A percentile compares a stretch with the other conserved stretches of the same genome.
Conservation (phyloP, 1,140 invertebrate genomes). For the Caenorhabditis latens region DNA sequence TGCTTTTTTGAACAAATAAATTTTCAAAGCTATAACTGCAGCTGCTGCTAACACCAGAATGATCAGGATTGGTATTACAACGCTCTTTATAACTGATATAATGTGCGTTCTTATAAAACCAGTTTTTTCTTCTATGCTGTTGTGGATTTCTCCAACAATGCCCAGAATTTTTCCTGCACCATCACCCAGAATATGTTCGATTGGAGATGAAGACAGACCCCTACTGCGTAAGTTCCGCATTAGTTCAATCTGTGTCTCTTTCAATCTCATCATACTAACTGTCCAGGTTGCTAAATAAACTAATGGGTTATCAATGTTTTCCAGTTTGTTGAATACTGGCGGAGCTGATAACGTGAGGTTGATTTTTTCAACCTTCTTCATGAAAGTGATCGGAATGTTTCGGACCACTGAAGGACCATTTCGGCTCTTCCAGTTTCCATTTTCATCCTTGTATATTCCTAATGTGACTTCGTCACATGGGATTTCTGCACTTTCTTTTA, state of each 20-base stretch:
- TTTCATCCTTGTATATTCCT: background rate
- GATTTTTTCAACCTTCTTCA: background rate
- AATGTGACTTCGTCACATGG: background rate
- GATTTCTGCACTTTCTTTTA: background rate
- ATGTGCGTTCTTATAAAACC: background rate
- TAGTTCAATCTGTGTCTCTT: background rate
- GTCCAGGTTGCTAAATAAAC: background rate
- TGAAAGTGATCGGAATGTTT: background rate
- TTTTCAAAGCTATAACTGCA: background rate
- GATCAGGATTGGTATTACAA: background rate
- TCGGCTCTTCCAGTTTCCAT: background rate
- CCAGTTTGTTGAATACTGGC: background rate
- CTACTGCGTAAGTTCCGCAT: background rate
- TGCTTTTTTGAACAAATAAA: background rate
- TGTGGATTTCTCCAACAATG: background rate
- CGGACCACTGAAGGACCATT: background rate
- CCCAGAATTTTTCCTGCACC: background rate
- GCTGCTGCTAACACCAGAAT: background rate
- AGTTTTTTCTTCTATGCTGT: background rate
- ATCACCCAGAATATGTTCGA: background rate
- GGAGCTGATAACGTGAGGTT: background rate
- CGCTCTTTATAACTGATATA: background rate
- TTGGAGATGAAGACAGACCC: background rate
- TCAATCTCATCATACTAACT: background rate
- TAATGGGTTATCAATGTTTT: background rate